Conservation (phyloP, 2,797 vertebrate species). For the Protosalanx chinensis region DNA sequence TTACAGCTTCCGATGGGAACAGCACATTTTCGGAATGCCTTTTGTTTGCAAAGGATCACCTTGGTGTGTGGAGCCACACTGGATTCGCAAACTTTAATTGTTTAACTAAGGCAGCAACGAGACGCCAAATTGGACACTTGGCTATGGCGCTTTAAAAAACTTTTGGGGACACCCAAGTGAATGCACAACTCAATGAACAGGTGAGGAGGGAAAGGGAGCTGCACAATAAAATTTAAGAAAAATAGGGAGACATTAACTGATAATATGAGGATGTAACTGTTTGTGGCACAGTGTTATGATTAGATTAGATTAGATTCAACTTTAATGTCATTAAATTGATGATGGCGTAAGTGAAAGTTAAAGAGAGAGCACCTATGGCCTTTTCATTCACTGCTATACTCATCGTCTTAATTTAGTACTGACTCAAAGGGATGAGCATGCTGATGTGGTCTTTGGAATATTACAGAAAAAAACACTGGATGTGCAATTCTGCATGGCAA, state of each 20-base stretch:
- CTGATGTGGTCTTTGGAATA: constrained; percentile 14
- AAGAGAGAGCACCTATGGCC: constrained; percentile 19
- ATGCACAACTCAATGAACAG: constrained; percentile 28
- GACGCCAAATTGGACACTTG: constrained; percentile 34
- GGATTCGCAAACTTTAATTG: constrained; percentile 34
- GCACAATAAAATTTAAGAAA: constrained; percentile 37
- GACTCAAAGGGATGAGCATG: constrained; percentile 1
- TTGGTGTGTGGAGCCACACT: constrained; percentile 30
- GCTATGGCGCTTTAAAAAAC: constrained; percentile 29
- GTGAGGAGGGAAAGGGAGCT: constrained; percentile 16
- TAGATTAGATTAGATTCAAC: too few species aligned
- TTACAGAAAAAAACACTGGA: constrained; percentile 3
- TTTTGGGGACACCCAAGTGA: constrained; percentile 24
- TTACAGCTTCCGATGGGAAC: neutral
- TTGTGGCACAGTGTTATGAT: constrained; percentile 39
- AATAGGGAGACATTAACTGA: constrained; percentile 29
- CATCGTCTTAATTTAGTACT: constrained; percentile 17
- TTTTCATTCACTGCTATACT: constrained; percentile 31
- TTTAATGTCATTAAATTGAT: neutral
- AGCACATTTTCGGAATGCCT: constrained; percentile 27
- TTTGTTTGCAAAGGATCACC: constrained; percentile 17
- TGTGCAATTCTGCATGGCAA: constrained; percentile 23
- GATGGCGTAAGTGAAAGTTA: constrained; percentile 37
- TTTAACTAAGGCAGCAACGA: constrained; percentile 28
- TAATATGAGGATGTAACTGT: constrained; percentile 33